Percentiles rank a stretch among this genome's conserved stretches.
Conservation (phyloP, 2,888 invertebrate species). For the Autographa gamma region DNA sequence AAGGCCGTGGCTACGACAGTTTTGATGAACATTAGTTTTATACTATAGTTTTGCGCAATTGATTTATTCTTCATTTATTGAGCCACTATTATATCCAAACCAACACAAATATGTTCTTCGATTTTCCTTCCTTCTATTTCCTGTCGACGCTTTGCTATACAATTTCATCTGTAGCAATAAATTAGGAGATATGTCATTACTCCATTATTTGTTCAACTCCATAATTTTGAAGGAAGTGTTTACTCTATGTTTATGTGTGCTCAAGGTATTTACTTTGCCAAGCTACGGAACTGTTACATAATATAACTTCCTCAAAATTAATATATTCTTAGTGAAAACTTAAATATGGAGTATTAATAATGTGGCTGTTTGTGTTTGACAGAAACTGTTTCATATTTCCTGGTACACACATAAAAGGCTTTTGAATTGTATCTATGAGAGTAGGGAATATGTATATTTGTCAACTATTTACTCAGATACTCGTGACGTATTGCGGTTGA, state of each 20-base stretch:
- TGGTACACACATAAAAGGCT: background rate
- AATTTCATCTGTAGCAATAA: background rate
- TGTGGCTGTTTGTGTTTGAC: background rate
- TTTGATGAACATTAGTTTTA: no score
- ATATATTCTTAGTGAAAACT: constrained; percentile 24
- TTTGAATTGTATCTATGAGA: background rate
- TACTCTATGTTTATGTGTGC: constrained; percentile 18
- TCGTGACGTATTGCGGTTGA: no score
- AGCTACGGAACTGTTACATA: constrained; percentile 19
- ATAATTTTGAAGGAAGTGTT: constrained; percentile 21
- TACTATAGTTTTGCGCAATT: no score
- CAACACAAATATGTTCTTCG: background rate
- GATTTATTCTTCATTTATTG: background rate
- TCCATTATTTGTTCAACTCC: constrained; percentile 19
- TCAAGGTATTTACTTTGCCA: constrained; percentile 10
- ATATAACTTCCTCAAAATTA: constrained; percentile 22
- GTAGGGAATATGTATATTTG: no score
- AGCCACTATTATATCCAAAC: background rate
- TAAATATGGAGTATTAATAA: background rate
- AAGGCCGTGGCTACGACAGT: no score
- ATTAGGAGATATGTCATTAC: background rate
- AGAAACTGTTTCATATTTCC: constrained; percentile 2
- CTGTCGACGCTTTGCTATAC: background rate
- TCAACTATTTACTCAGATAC: no score
- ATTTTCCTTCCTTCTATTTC: background rate